Evolutionary conservation across 2,888 invertebrate species (phyloP), one percentile per base, ranked within the genome.

Genomic region (Tinea pellionella): DNA sequence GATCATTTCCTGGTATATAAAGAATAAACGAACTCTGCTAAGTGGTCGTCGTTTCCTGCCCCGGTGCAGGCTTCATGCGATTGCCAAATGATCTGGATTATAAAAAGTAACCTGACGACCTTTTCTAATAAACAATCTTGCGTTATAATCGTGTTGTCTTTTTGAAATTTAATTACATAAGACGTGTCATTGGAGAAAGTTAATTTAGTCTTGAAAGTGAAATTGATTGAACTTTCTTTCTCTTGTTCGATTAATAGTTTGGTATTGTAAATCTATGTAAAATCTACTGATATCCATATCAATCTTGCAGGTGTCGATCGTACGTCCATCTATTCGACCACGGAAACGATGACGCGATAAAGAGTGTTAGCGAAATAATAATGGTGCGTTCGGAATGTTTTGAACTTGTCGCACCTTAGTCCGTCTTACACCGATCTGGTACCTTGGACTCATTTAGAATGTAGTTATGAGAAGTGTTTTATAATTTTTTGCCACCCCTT

Each of bases 171-270:
- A n/a, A n/a, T 86, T 87, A 80, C 70, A 75, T 83, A 86, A 87
- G 74, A 83, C 84, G 78, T 87, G 86, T 86, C 87, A 84, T 75
- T 80, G 78, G 86, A 81, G 87, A 87, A 87, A 87, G 87, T 86
- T 85, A 85, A 86, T 85, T 86, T 86, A 85, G 85, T 84, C 86
- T 85, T 87, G 85, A 86, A 87, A 86, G 87, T 84, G 85, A 87
- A 87, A 87, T 87, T 86, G 84, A 87, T 86, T 85, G 78, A 78
- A 83, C 82, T 83, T 85, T 87, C 86, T 81, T 87, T 84, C 75
- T 81, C 80, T 84, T 83, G 79, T 77, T 76, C 77, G 77, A 81
- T 81, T 83, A 74, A 79, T 77, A 82, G 77, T 73, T 76, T 74
- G 57, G 15, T 57, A 57, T 32, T 55, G 55, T 55, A 42, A 59